These are phyloP conservation scores for Melanostoma scalare DNA, from an alignment of 2,888 invertebrate species.

Conservation along the genomic window DNA sequence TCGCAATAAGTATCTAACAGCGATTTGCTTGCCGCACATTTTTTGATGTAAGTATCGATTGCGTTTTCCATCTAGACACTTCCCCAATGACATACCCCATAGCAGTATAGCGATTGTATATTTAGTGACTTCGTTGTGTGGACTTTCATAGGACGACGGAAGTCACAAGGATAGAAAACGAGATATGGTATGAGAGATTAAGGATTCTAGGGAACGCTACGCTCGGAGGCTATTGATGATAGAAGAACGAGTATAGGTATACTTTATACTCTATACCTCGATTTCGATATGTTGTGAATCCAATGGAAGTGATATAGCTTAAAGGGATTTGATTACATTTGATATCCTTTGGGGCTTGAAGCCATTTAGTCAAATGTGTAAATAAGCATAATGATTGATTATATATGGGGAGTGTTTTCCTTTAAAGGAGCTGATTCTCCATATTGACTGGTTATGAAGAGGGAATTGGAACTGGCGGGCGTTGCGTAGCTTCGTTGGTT, in stretches of 20 bases:
- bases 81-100: background rate
- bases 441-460: background rate
- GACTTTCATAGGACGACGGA: conserved; percentile 5
- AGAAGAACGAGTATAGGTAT: background rate
- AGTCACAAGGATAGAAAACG: conserved; percentile 13
- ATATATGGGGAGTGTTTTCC: conserved; percentile 3
- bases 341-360: conserved; percentile 46
- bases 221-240: background rate
- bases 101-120: too few species aligned
- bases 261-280: background rate
- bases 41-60: conserved; percentile 48
- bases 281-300: conserved; percentile 1
- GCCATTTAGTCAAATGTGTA: conserved; percentile 52
- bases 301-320: conserved; percentile 34
- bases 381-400: conserved; percentile 53
- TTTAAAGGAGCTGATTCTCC: conserved; percentile 8
- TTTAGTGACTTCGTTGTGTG: too few species aligned
- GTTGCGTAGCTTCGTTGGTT: background rate
- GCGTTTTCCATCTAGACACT: conserved; percentile 19
- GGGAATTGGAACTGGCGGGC: background rate
- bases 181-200: background rate
- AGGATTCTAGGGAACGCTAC: background rate
- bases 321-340: conserved; percentile 60
- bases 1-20: conserved; percentile 4
- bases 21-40: conserved; percentile 40